Evolutionary conservation across 2,888 invertebrate genomes (phyloP).

Genomic region (Ophion costatus): DNA sequence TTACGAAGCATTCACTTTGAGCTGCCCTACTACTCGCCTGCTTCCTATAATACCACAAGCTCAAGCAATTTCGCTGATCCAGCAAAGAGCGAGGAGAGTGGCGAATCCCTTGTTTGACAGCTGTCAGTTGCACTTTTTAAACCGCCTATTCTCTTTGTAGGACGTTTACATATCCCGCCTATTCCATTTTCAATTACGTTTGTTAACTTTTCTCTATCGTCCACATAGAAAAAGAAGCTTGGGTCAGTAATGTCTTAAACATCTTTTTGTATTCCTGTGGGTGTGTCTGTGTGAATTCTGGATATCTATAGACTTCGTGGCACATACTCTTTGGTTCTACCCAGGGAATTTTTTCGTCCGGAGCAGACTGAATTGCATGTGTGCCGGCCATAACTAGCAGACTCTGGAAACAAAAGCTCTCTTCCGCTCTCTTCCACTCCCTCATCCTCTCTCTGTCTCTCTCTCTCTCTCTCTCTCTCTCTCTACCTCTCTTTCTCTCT

Average conservation of each 20-base stretch:
- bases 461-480: constrained; percentile 8
- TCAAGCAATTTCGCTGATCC: background rate
- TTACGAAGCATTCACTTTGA: too few species aligned
- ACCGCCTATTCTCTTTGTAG: background rate
- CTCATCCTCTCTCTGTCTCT: background rate
- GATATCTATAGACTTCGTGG: constrained; percentile 5
- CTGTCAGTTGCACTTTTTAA: background rate
- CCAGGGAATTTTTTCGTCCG: constrained; percentile 36
- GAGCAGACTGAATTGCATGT: constrained; percentile 18
- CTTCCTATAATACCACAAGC: background rate
- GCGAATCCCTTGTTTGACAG: background rate
- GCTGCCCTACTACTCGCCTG: too few species aligned
- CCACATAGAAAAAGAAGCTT: background rate
- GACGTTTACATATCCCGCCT: background rate
- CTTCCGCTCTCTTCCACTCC: constrained; percentile 16
- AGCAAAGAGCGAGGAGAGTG: background rate
- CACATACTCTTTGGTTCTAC: constrained; percentile 14
- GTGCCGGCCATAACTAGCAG: constrained; percentile 50
- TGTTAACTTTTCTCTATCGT: background rate
- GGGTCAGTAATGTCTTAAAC: background rate
- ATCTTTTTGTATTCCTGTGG: background rate
- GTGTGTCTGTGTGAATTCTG: background rate
- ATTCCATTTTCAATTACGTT: background rate
- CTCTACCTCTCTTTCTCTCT: background rate
- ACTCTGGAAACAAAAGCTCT: constrained; percentile 68